Conservation (phyloP, 2,888 invertebrate species). For the Mythimna albipuncta region DNA sequence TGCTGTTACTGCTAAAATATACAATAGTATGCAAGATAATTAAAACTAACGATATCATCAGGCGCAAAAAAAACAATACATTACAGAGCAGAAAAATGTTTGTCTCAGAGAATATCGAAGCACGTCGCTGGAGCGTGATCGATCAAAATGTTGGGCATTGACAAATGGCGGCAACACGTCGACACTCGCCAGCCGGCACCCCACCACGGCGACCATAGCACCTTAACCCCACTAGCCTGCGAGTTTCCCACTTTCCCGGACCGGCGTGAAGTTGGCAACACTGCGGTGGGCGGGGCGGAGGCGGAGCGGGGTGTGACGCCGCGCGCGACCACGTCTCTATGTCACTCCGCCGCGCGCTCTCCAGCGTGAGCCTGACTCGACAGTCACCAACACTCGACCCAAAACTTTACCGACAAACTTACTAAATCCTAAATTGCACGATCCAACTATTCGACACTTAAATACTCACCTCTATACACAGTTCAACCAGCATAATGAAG, state of each 20-base stretch:
- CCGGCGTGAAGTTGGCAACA: constrained; percentile 81
- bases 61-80: constrained; percentile 46
- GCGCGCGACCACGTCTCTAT: constrained; percentile 64
- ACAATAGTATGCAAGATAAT: constrained; percentile 27
- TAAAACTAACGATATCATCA: constrained; percentile 34
- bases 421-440: constrained; percentile 49
- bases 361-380: constrained; percentile 68
- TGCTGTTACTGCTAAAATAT: constrained; percentile 23
- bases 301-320: constrained; percentile 78
- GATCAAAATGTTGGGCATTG: constrained; percentile 70
- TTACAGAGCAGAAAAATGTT: constrained; percentile 49
- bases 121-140: constrained; percentile 63
- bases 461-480: constrained; percentile 65
- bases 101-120: constrained; percentile 37
- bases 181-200: constrained; percentile 62
- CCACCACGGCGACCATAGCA: constrained; percentile 75
- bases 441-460: constrained; percentile 33
- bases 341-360: constrained; percentile 74
- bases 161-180: constrained; percentile 69
- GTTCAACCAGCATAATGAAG: constrained; percentile 85
- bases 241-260: constrained; percentile 87
- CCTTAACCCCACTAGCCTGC: constrained; percentile 78
- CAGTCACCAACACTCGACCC: constrained; percentile 56
- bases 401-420: constrained; percentile 33
- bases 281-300: constrained; percentile 82